These are phyloP conservation scores for Carlito syrichta DNA, from an alignment of 2,113 vertebrate species.

Conservation along the genomic window DNA sequence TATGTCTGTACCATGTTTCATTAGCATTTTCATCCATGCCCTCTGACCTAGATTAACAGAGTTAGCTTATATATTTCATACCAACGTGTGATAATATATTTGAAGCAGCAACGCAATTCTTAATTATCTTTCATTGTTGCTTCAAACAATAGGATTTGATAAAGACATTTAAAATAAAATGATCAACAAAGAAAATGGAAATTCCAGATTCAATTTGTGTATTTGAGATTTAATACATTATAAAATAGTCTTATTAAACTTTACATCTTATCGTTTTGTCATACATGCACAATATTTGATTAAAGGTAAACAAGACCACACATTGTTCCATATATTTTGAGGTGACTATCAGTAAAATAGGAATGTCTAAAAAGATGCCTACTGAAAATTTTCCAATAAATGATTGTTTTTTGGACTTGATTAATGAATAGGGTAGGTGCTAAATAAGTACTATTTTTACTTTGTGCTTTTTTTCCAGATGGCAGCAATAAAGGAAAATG, in stretches of 20 bases:
- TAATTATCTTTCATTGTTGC: background rate
- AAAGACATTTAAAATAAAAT: background rate
- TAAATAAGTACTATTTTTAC: background rate
- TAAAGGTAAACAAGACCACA: background rate
- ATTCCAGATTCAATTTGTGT: background rate
- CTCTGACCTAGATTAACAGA: background rate
- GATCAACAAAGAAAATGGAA: background rate
- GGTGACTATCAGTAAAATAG: background rate
- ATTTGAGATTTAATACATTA: background rate
- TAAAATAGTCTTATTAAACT: background rate
- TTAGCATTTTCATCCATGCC: background rate
- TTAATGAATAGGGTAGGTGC: background rate
- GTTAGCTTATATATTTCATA: background rate
- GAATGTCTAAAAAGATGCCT: background rate
- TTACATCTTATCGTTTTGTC: background rate
- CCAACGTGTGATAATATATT: background rate
- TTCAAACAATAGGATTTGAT: background rate
- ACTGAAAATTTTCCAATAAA: background rate
- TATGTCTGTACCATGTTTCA: accelerated
- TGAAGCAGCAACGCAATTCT: background rate
- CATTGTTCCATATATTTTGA: background rate
- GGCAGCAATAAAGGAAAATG: background rate
- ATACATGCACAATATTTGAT: background rate
- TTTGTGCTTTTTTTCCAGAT: background rate
- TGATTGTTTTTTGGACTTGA: background rate